Base-by-base conservation (phyloP, 2,797 vertebrate species). In the Anableps anableps region DNA sequence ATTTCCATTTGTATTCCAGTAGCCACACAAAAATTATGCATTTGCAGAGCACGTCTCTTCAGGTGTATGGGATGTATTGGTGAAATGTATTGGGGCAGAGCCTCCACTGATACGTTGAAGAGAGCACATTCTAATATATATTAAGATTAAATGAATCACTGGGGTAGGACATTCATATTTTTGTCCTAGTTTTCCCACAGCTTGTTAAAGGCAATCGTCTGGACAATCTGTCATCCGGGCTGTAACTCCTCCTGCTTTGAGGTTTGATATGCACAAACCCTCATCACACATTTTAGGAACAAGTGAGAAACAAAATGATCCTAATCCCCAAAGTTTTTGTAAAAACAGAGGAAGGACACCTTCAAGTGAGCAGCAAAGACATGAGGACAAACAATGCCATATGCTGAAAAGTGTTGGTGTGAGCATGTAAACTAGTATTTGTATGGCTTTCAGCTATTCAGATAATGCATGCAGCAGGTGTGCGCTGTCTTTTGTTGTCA, bases 171-270 rank as follows among this genome's bases (percentile, higher is more conserved):
- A 94, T 95, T 90, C 93, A 93, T 95, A 93, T 94, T 94, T 94
- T 90, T 94, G 93, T 85, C 92, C 94, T 89, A 94, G 90, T 70
- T 95, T 95, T 88, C 89, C 85, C 91, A 71, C 83, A 92, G 93
- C 94, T 95, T 94, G 94, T 95, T 96, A 95, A 95, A 95, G 94
- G 90, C 93, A 95, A 94, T 96, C 93, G 95, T 95, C 92, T 91
- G 87, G 89, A 92, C 93, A 92, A 95, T 95, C 93, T 94, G 93
- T 95, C 94, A 95, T 86, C 86, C 72, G 80, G 91, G 88, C 88
- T 88, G 85, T 89, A 89, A 91, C 78, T 43, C 71, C 80, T 87
- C 87, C 88, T 84, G 47, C 83, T 48, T 86, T 85, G 77, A 86
- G 79, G 77, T 76, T 85, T 79, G 38, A 80, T 72, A 85, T 62